These are phyloP conservation scores for Acyrthosiphon pisum DNA, from an alignment of 1,140 invertebrate species.

Conservation along the genomic window DNA sequence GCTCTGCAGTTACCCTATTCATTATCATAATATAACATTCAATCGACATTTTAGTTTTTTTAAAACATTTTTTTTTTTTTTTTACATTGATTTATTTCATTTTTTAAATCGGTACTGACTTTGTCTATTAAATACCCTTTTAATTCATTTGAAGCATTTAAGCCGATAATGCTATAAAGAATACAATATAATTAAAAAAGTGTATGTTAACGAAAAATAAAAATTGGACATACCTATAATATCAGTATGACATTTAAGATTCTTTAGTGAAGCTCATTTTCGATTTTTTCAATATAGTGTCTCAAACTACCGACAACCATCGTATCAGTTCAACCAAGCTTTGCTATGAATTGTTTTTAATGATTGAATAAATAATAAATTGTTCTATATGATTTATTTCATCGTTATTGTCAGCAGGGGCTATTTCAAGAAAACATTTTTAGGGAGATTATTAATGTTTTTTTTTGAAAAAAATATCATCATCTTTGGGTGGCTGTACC, in stretches of 20 bases:
- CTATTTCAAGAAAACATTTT: not conserved
- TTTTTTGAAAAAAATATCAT: conserved; percentile 1
- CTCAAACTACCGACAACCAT: too few species aligned
- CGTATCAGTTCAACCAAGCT: not conserved
- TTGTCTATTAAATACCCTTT: not conserved
- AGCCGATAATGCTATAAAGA: not conserved
- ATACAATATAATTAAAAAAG: not conserved
- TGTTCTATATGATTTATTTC: not conserved
- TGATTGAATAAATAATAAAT: not conserved
- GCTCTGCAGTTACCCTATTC: not conserved
- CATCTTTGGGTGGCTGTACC: not conserved
- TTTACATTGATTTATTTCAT: too few species aligned
- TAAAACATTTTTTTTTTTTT: too few species aligned
- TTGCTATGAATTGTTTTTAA: too few species aligned
- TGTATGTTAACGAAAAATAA: not conserved
- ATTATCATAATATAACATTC: not conserved
- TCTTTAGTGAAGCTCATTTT: not conserved
- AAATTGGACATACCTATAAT: not conserved
- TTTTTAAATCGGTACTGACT: not conserved
- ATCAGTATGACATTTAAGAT: not conserved
- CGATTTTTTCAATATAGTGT: not conserved
- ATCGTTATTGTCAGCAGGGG: not conserved
- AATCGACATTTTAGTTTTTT: too few species aligned
- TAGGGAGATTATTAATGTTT: not conserved
- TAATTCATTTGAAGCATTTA: not conserved